These are phyloP conservation scores for Poecile montanus DNA, from an alignment of 2,797 vertebrate species.

Conservation along the genomic window DNA sequence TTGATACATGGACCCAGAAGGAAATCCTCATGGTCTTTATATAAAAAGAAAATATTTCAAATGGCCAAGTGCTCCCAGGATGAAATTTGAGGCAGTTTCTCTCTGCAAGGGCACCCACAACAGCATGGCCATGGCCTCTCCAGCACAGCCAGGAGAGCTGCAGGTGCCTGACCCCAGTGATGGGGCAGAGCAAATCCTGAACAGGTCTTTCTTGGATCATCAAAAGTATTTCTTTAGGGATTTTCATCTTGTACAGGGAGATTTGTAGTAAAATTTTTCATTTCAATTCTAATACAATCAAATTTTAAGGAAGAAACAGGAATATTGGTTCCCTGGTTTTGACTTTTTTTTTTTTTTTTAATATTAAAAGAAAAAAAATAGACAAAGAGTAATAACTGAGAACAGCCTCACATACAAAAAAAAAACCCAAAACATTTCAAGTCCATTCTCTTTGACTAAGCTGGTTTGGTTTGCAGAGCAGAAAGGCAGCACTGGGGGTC, in stretches of 20 bases:
- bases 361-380: background rate
- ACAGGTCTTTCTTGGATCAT: background rate
- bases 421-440: background rate
- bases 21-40: background rate
- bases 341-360: background rate
- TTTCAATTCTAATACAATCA: background rate
- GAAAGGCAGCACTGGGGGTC: fast-evolving
- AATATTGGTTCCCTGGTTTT: background rate
- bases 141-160: background rate
- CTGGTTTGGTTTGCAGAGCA: background rate
- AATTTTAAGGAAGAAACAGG: background rate
- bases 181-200: background rate
- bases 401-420: background rate
- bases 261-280: background rate
- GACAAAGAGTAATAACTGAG: background rate
- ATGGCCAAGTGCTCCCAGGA: background rate
- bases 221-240: background rate
- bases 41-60: background rate
- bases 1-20: background rate
- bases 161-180: fast-evolving
- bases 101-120: background rate
- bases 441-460: background rate
- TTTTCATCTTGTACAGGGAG: background rate
- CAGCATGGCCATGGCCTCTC: fast-evolving
- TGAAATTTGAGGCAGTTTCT: background rate